Conservation (phyloP, 2,113 vertebrate species). For the Fulmarus glacialis region DNA sequence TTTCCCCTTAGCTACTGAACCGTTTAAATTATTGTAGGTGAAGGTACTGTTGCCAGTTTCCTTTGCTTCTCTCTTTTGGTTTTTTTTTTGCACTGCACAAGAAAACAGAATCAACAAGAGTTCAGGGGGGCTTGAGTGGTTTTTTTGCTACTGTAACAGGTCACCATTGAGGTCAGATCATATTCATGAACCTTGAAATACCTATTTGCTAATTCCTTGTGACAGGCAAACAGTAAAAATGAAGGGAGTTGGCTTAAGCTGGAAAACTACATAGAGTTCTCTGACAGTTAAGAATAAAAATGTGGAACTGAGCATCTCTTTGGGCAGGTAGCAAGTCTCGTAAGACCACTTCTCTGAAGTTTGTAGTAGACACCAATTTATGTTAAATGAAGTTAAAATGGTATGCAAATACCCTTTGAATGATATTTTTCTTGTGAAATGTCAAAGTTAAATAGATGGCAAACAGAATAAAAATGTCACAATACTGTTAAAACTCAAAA, state of each 20-base stretch:
- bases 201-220: neutral
- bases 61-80: neutral
- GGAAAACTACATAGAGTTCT: neutral
- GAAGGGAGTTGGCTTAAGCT: neutral
- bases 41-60: neutral
- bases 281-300: neutral
- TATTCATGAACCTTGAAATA: neutral
- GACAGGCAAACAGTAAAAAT: neutral
- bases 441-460: neutral
- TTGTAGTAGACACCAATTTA: neutral
- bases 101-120: neutral
- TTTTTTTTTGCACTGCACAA: neutral
- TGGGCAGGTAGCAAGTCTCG: neutral
- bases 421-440: neutral
- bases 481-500: neutral
- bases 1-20: neutral
- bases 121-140: accelerated
- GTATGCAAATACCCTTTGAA: neutral
- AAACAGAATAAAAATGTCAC: neutral
- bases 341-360: neutral
- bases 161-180: neutral
- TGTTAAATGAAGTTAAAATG: neutral
- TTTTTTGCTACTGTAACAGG: neutral
- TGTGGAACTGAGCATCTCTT: neutral
- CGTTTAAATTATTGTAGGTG: neutral